Percentiles rank a stretch among this genome's conserved stretches.
These are phyloP conservation scores for Tuta absoluta DNA, from an alignment of 2,888 invertebrate genomes.

Conservation along the genomic window DNA sequence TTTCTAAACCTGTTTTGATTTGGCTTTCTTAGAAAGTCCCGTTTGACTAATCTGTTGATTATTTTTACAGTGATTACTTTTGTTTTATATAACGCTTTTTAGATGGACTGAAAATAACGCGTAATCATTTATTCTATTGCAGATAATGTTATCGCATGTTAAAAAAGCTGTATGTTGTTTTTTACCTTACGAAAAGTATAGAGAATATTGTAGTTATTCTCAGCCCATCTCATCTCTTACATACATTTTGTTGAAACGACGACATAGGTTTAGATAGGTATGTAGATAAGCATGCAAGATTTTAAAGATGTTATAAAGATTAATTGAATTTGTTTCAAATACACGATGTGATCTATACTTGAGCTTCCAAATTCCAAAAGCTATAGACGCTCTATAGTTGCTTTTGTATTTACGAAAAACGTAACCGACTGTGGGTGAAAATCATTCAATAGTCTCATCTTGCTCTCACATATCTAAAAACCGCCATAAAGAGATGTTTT, in stretches of 20 bases:
- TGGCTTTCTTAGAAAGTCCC: constrained; percentile 22
- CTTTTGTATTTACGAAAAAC: neutral
- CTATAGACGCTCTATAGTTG: no score
- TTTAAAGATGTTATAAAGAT: no score
- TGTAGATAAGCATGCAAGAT: no score
- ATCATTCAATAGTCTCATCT: neutral
- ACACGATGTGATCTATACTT: no score
- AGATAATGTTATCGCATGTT: neutral
- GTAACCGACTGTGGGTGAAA: neutral
- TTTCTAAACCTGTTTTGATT: constrained; percentile 20
- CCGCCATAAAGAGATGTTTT: neutral
- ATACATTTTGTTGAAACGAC: no score
- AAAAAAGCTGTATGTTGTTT: no score
- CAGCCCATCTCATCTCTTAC: no score
- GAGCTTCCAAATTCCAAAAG: no score
- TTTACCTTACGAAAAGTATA: neutral
- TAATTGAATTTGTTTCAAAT: no score
- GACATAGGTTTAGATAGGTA: no score
- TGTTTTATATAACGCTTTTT: neutral
- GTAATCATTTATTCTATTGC: constrained; percentile 24
- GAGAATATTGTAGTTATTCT: no score
- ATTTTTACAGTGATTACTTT: constrained; percentile 8
- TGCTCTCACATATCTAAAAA: neutral
- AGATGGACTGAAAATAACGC: constrained; percentile 27
- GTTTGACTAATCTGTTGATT: neutral